A percentile compares a stretch with the other conserved stretches of the same genome.
phyloP scores from a whole-genome alignment of 2,888 invertebrate genomes.

The Troilus luridus region DNA sequence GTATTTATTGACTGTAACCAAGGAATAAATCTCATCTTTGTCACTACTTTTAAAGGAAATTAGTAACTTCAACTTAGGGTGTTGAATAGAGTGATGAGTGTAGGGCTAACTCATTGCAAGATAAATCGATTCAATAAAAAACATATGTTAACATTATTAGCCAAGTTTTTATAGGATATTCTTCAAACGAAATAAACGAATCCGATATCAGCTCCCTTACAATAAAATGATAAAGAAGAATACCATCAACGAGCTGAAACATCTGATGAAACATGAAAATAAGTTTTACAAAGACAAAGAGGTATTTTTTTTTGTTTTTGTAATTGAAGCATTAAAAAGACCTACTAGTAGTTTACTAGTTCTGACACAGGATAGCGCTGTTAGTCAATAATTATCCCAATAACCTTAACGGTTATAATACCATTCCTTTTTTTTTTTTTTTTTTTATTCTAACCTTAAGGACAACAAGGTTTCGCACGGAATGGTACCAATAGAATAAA shows the following conservation, averaged over 20 bases:
- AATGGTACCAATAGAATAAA: too few relatives aligned
- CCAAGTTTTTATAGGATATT: background rate
- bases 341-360: background rate
- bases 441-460: too few relatives aligned
- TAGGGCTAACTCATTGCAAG: background rate
- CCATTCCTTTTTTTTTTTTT: too few relatives aligned
- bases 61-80: too few relatives aligned
- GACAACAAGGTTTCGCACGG: too few relatives aligned
- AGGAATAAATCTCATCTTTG: too few relatives aligned
- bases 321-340: background rate
- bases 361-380: background rate
- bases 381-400: background rate
- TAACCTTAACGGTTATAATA: too few relatives aligned
- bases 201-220: background rate
- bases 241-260: background rate
- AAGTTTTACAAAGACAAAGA: constrained; percentile 29
- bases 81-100: background rate
- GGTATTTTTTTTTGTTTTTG: background rate
- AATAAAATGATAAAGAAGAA: background rate
- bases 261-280: background rate
- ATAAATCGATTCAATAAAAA: background rate
- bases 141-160: background rate
- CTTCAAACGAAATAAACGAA: background rate
- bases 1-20: too few relatives aligned
- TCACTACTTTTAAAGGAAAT: too few relatives aligned